Conservation (phyloP, 2,113 vertebrate genomes). For the Tiliqua scincoides region DNA sequence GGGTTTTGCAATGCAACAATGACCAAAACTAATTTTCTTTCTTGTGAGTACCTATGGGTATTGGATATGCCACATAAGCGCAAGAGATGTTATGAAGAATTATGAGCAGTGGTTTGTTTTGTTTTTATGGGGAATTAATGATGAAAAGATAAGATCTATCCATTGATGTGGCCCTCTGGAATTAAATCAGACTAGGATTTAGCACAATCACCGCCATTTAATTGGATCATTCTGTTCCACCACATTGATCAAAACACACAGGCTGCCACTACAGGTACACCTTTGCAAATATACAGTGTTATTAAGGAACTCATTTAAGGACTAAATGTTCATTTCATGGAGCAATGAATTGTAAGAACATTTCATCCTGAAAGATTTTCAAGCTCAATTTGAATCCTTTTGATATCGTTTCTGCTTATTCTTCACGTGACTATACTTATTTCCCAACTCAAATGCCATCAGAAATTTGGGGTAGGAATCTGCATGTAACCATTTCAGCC, state of each 20-base stretch:
- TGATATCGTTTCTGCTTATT: neutral
- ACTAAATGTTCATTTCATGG: conserved; percentile 1
- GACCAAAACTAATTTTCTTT: neutral
- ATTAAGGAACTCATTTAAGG: conserved; percentile 36
- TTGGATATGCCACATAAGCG: neutral
- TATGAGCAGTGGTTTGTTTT: neutral
- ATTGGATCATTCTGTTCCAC: conserved; percentile 43
- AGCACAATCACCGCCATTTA: conserved; percentile 38
- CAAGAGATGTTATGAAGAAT: neutral
- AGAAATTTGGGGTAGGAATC: neutral
- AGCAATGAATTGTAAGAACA: conserved; percentile 12
- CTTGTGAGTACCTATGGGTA: neutral
- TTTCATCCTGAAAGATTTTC: neutral
- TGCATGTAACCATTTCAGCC: neutral
- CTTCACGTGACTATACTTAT: neutral
- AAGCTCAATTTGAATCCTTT: neutral
- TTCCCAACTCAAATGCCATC: neutral
- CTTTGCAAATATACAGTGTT: conserved; percentile 33
- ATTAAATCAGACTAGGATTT: neutral
- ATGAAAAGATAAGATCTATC: conserved; percentile 8
- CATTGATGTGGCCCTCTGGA: conserved; percentile 25
- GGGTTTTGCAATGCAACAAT: neutral
- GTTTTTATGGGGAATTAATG: neutral
- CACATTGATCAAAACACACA: conserved; percentile 35
- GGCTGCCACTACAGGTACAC: neutral